Percentiles rank a stretch among this genome's conserved stretches.
phyloP scores from a whole-genome alignment of 2,797 vertebrate species.

The Sylvilagus floridanus region DNA sequence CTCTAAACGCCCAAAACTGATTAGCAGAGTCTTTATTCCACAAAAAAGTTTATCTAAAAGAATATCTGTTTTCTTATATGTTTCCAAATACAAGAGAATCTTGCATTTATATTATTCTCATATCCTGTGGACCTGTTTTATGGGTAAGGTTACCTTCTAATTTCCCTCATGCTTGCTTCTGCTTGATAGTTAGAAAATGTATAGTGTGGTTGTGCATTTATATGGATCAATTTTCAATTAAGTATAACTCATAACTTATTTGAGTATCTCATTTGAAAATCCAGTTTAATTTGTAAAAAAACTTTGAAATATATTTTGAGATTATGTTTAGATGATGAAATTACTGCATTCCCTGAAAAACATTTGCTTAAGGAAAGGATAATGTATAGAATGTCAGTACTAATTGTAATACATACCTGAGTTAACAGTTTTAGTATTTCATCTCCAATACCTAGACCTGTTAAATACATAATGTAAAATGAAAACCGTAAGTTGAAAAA shows the following conservation, averaged over 20 bases:
- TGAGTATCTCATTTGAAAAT: slow-evolving; percentile 38
- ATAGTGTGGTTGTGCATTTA: neutral
- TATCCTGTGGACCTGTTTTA: neutral
- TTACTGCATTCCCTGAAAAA: slow-evolving; percentile 33
- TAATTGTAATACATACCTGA: slow-evolving; percentile 76
- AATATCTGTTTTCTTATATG: neutral
- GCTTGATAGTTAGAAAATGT: neutral
- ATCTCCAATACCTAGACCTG: slow-evolving; percentile 74
- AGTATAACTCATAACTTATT: neutral
- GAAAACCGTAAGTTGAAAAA: slow-evolving; percentile 36
- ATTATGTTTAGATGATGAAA: slow-evolving; percentile 39
- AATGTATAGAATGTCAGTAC: neutral
- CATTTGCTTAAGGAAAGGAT: slow-evolving; percentile 11
- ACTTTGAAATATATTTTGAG: slow-evolving; percentile 2
- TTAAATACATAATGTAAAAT: slow-evolving; percentile 73
- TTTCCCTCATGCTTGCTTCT: slow-evolving; percentile 10
- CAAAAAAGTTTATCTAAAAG: slow-evolving; percentile 36
- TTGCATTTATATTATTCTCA: slow-evolving; percentile 32
- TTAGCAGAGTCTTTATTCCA: slow-evolving; percentile 3
- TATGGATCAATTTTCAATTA: slow-evolving; percentile 43
- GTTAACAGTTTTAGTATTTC: slow-evolving; percentile 79
- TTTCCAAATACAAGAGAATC: slow-evolving; percentile 14
- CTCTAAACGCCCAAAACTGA: slow-evolving; percentile 19
- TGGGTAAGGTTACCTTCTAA: slow-evolving; percentile 29
- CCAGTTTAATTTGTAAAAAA: slow-evolving; percentile 56